Conservation (phyloP, 2,888 invertebrate genomes). For the Argynnis bischoffii region DNA sequence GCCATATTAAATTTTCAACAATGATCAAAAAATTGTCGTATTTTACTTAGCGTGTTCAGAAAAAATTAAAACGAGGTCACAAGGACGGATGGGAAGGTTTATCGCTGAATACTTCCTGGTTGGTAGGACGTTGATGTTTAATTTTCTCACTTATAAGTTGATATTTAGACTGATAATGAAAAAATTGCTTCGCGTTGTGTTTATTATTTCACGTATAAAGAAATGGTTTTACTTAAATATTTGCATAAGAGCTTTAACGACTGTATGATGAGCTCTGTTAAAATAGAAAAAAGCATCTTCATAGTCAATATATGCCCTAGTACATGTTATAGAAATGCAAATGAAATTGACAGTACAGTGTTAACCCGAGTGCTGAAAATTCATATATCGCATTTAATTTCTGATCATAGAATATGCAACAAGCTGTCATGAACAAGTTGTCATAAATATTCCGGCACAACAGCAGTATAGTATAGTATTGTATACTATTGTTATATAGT, state of each 20-base stretch:
- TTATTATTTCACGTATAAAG: no score
- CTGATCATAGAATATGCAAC: slow-evolving; percentile 39
- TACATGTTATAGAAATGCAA: slow-evolving; percentile 24
- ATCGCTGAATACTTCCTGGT: slow-evolving; percentile 3
- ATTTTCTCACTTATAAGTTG: background rate
- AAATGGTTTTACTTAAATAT: background rate
- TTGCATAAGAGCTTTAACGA: background rate
- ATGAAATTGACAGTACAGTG: slow-evolving; percentile 5
- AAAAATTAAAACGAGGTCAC: slow-evolving; percentile 30
- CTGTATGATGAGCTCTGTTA: background rate
- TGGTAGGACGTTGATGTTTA: background rate
- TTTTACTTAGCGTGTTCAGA: slow-evolving; percentile 28
- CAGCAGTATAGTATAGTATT: slow-evolving; percentile 25
- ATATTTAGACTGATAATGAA: no score
- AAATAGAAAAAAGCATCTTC: background rate
- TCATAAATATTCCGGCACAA: slow-evolving; percentile 35
- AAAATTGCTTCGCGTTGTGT: no score
- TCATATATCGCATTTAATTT: slow-evolving; percentile 29
- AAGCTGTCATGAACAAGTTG: slow-evolving; percentile 33
- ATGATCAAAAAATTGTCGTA: background rate
- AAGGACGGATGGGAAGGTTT: slow-evolving; percentile 15
- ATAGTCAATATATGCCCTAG: background rate
- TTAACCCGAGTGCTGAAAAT: slow-evolving; percentile 26
- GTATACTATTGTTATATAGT: slow-evolving; percentile 35
- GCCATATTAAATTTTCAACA: background rate